Evolutionary conservation across 2,888 invertebrate genomes (phyloP), one percentile per base, ranked within the genome.

Genomic region (Trimorus sp.): DNA sequence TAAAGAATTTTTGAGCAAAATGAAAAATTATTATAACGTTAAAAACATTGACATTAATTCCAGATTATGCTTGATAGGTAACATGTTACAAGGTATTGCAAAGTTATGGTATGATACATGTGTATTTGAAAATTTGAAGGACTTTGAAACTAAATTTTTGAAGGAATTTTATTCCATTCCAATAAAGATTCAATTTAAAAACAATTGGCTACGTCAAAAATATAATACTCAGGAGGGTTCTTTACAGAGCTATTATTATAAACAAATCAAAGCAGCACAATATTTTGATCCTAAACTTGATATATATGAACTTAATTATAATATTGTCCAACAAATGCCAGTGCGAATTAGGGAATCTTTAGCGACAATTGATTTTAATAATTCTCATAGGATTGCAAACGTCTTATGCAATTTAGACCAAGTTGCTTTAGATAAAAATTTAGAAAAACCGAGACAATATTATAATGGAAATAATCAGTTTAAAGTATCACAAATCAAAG

Each of bases 141-240:
- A 63, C 26, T 76, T 76, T 7, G 49, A 62, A 8, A 5, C 7
- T 9, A 58, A 69, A 56, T 76, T 77, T 70, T 49, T 70, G n/a
- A 9, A 45, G 4, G 63, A 77, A 62, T 77, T 77, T 38, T 75
- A 66, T 66, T 49, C 66, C 4, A 58, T 66, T 9, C 65, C 75
- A 8, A 49, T 59, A 7, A 16, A 14, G 26, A 49, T 75, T n/a
- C 45, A 66, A 26, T 38, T 36, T 40, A 75, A 75, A 59, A 58
- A 63, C 5, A 66, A 66, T 12, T 66, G 74, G 74, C n/a, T 59
- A 3, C 5, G 15, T 9, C 40, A 56, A 51, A 58, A 56, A 16
- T 48, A 49, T 48, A 56, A 7, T 12, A 9, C 7, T 36, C n/a
- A n/a, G 14, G 59, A 60, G 4, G 15, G 11, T 7, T 42, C 16